phyloP scores from a whole-genome alignment of 2,888 invertebrate genomes.

The Cheilosia impressa region DNA sequence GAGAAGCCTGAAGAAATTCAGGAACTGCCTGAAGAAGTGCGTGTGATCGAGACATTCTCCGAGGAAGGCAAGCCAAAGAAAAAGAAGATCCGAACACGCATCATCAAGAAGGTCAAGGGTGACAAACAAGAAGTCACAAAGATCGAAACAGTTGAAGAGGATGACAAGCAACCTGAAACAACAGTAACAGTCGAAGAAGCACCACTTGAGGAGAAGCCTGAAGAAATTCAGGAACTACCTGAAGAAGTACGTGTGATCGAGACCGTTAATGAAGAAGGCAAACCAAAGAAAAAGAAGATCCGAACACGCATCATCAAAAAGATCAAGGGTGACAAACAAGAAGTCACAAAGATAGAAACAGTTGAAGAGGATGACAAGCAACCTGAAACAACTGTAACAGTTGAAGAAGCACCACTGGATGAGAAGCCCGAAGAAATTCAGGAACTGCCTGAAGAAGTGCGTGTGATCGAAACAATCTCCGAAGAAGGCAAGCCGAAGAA shows the following conservation, averaged over 20 bases:
- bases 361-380: conserved; percentile 34
- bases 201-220: conserved; percentile 14
- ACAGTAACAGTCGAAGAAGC: conserved; percentile 23
- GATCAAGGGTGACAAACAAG: conserved; percentile 37
- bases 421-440: conserved; percentile 14
- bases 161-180: conserved; percentile 34
- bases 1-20: conserved; percentile 7
- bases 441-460: conserved; percentile 22
- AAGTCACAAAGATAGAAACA: conserved; percentile 37
- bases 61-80: conserved; percentile 29
- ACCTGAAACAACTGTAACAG: conserved; percentile 15
- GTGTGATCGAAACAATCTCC: not conserved
- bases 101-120: conserved; percentile 22
- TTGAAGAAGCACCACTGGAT: conserved; percentile 13
- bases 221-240: conserved; percentile 20
- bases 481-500: conserved; percentile 37
- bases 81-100: conserved; percentile 20
- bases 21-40: conserved; percentile 26
- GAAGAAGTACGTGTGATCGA: conserved; percentile 30
- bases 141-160: conserved; percentile 31
- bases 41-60: not conserved
- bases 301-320: conserved; percentile 28
- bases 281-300: conserved; percentile 35
- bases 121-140: conserved; percentile 29
- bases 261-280: conserved; percentile 23